Conservation (phyloP, 1,140 invertebrate species). For the Camponotus floridanus region DNA sequence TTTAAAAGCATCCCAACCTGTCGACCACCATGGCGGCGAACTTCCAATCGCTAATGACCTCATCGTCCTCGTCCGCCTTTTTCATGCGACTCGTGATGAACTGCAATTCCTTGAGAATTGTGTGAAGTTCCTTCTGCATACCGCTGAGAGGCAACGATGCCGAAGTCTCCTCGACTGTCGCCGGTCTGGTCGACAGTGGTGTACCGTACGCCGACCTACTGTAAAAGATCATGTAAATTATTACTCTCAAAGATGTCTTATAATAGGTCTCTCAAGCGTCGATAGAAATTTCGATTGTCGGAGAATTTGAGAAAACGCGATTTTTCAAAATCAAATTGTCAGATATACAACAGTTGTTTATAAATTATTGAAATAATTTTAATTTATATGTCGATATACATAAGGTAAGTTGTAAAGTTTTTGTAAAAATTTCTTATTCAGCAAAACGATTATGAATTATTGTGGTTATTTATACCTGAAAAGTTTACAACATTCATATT, state of each 20-base stretch:
- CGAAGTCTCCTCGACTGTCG: constrained; percentile 87
- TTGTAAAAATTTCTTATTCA: not conserved
- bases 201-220: constrained; percentile 87
- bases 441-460: not conserved
- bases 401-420: not conserved
- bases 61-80: constrained; percentile 95
- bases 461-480: not conserved
- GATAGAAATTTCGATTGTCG: not conserved
- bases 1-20: constrained; percentile 85
- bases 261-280: not conserved
- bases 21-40: constrained; percentile 99
- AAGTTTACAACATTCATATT: not conserved
- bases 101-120: constrained; percentile 96
- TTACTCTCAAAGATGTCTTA: not conserved
- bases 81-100: constrained; percentile 97
- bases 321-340: not conserved
- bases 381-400: not conserved
- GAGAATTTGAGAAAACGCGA: constrained; percentile 1
- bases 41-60: constrained; percentile 98
- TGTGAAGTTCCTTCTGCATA: constrained; percentile 90
- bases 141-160: constrained; percentile 86
- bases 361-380: constrained; percentile 10
- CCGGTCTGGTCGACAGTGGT: constrained; percentile 85
- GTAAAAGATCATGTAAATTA: constrained; percentile 67
- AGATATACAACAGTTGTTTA: not conserved